These are phyloP conservation scores for Aldabrachelys gigantea DNA, from an alignment of 2,113 vertebrate species.

Conservation along the genomic window DNA sequence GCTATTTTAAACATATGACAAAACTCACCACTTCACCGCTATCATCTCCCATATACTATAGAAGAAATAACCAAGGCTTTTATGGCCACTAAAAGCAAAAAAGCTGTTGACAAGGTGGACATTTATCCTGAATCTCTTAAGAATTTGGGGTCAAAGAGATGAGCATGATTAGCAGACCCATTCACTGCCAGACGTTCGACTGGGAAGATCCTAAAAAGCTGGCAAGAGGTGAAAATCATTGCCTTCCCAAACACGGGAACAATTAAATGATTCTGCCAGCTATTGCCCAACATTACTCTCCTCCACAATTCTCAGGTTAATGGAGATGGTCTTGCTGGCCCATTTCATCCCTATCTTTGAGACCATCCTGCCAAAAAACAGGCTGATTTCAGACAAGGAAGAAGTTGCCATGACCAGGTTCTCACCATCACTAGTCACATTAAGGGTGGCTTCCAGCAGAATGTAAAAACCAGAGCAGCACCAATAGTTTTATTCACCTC, in stretches of 20 bases:
- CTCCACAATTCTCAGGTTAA: background rate
- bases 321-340: background rate
- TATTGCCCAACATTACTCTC: background rate
- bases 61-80: background rate
- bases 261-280: background rate
- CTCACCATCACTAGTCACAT: background rate
- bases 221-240: background rate
- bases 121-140: background rate
- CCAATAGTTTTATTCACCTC: background rate
- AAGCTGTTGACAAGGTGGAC: background rate
- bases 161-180: background rate
- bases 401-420: background rate
- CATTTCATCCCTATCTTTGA: background rate
- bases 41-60: background rate
- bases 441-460: background rate
- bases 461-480: background rate
- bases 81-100: background rate
- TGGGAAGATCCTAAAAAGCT: background rate
- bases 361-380: background rate
- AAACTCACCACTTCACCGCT: background rate
- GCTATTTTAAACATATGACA: background rate
- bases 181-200: background rate
- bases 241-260: background rate
- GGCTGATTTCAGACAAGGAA: background rate
- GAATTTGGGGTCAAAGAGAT: background rate